Evolutionary conservation across 2,797 vertebrate genomes (phyloP), one percentile per base, ranked within the genome.

Genomic region (Enteromius paludinosus): DNA sequence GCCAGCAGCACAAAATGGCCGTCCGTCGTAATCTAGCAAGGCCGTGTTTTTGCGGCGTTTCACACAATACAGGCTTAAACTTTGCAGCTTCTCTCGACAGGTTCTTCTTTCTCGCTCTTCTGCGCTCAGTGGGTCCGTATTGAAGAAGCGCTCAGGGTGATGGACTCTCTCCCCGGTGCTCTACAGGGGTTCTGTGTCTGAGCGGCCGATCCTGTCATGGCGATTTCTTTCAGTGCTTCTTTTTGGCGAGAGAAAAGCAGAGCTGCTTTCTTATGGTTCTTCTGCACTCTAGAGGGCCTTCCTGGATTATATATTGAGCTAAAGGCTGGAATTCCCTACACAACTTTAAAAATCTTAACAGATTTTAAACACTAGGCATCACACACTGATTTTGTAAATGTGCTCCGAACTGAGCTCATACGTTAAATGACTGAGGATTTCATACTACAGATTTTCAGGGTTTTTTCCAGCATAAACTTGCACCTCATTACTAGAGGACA

Each of bases 141-240:
- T 86, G 73, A 74, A 70, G 81, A 85, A 78, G 72, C 74, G 79
- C 79, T 78, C 45, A 45, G 78, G 84, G 79, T 83, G 66, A 30
- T 23, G 70, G 68, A 86, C 84, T 86, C 84, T 87, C 87, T 86
- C 86, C 87, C 62, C 52, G 85, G 79, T 28, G 90, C 92, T 88
- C 93, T 91, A 91, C 91, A 91, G 94, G 94, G 93, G 92, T 92
- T 91, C 92, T 92, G 64, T 86, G 76, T 86, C 84, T 86, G 64
- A 87, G 47, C 66, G 45, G 84, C 68, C 66, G 82, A 90, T 88
- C 91, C 92, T 91, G 91, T 93, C 90, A 90, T 91, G 90, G 87
- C 91, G 92, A 94, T 95, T 93, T 92, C 90, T 88, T 88, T 92
- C 87, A 88, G 89, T 88, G 89, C 83, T 93, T 92, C 90, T 28